phyloP scores from a whole-genome alignment of 2,113 vertebrate species.

The Albula glossodonta region DNA sequence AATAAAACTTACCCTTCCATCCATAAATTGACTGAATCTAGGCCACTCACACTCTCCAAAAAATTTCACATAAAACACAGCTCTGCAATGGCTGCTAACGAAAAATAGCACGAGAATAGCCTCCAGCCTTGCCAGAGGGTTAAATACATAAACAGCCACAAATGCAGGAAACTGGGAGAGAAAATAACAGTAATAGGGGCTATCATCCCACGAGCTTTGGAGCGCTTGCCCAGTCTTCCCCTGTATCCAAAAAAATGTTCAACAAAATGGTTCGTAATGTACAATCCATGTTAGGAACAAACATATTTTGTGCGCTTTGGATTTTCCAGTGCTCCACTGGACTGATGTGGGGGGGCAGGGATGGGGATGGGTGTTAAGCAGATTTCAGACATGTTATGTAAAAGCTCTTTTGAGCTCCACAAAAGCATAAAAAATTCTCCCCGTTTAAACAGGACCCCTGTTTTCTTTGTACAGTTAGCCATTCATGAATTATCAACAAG shows the following conservation, averaged over 20 bases:
- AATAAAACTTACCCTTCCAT: neutral
- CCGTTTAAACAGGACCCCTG: neutral
- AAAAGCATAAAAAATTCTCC: conserved; percentile 16
- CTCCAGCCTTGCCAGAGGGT: neutral
- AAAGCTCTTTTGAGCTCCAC: conserved; percentile 1
- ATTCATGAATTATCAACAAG: neutral
- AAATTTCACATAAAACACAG: neutral
- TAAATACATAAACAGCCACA: neutral
- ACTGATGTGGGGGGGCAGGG: neutral
- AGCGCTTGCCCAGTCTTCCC: neutral
- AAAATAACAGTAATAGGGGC: neutral
- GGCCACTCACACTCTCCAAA: neutral
- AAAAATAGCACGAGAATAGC: neutral
- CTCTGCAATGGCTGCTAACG: neutral
- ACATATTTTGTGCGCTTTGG: neutral
- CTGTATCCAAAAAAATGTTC: neutral
- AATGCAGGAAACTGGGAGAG: neutral
- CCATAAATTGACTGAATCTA: neutral
- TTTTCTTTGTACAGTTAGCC: neutral
- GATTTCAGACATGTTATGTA: conserved; percentile 1
- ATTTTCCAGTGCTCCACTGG: neutral
- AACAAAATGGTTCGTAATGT: neutral
- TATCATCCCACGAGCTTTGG: neutral
- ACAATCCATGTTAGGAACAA: neutral
- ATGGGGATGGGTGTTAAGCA: neutral